These are phyloP conservation scores for Anas bernieri DNA, from an alignment of 2,797 vertebrate genomes.

Conservation along the genomic window DNA sequence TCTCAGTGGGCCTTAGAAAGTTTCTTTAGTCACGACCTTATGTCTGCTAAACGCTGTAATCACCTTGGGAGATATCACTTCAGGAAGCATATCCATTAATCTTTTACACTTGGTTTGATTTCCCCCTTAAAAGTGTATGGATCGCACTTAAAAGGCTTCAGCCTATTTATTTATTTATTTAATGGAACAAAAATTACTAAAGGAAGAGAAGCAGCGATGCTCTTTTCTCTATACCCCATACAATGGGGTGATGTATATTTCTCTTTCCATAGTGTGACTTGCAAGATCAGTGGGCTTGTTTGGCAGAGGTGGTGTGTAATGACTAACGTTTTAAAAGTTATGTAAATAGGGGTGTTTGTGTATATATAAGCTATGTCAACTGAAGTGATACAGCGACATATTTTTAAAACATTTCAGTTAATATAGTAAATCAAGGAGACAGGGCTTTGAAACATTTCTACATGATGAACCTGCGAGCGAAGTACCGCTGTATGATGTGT, in stretches of 20 bases:
- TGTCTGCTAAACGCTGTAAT: conserved; percentile 38
- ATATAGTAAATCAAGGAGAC: conserved; percentile 41
- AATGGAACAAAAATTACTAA: not conserved
- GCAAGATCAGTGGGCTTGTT: not conserved
- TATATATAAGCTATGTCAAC: not conserved
- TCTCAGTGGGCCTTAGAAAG: conserved; percentile 2
- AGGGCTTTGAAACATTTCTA: conserved; percentile 12
- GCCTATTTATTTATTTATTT: not conserved
- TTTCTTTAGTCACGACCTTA: conserved; percentile 64
- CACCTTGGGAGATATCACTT: conserved; percentile 58
- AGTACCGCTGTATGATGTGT: not conserved
- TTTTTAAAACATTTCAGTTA: conserved; percentile 53
- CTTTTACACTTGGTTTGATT: conserved; percentile 40
- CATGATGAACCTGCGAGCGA: not conserved
- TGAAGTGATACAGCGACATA: not conserved
- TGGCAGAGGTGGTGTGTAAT: not conserved
- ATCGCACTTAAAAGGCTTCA: conserved; percentile 2
- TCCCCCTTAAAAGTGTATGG: not conserved
- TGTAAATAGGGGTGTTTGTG: conserved; percentile 41
- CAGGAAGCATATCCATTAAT: conserved; percentile 41
- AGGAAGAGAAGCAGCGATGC: not conserved
- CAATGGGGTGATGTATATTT: not conserved
- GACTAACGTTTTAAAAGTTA: conserved; percentile 38
- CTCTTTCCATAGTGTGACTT: not conserved
- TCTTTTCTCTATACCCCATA: not conserved